These are phyloP conservation scores for Bactericera cockerelli DNA, from an alignment of 1,140 invertebrate genomes.

Conservation along the genomic window DNA sequence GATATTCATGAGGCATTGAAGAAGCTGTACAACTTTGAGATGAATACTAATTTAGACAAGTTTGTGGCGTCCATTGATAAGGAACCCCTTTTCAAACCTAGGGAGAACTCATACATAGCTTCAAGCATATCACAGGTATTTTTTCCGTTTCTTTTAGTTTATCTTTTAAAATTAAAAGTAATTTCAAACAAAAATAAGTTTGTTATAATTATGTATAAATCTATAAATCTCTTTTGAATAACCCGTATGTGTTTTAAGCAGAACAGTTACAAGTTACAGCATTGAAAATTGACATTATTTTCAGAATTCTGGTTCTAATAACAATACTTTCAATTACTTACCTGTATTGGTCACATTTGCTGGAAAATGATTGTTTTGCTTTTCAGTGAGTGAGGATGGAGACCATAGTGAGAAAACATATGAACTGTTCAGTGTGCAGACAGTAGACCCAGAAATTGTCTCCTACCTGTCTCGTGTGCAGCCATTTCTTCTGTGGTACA, in stretches of 20 bases:
- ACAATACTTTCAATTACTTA: no score
- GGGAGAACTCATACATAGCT: conserved; percentile 49
- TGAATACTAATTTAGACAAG: conserved; percentile 46
- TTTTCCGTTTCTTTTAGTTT: no score
- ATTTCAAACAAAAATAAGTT: no score
- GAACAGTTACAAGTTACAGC: no score
- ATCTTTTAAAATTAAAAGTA: no score
- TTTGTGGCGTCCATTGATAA: conserved; percentile 49
- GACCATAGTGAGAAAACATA: not conserved
- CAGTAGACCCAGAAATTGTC: conserved; percentile 7
- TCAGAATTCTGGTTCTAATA: no score
- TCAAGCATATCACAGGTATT: conserved; percentile 30
- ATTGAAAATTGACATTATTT: no score
- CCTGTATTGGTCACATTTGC: no score
- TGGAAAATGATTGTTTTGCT: no score
- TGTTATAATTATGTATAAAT: no score
- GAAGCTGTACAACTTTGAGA: conserved; percentile 37
- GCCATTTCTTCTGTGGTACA: conserved; percentile 86
- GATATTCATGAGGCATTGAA: conserved; percentile 55
- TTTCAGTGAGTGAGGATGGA: not conserved
- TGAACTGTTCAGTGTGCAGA: conserved; percentile 11
- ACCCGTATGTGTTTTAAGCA: no score
- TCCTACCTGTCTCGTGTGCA: conserved; percentile 47
- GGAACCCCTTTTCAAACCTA: conserved; percentile 53
- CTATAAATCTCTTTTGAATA: no score